Percentiles rank a stretch among this genome's conserved stretches.
phyloP scores from a whole-genome alignment of 2,888 invertebrate species.

The Philereme vetulata region DNA sequence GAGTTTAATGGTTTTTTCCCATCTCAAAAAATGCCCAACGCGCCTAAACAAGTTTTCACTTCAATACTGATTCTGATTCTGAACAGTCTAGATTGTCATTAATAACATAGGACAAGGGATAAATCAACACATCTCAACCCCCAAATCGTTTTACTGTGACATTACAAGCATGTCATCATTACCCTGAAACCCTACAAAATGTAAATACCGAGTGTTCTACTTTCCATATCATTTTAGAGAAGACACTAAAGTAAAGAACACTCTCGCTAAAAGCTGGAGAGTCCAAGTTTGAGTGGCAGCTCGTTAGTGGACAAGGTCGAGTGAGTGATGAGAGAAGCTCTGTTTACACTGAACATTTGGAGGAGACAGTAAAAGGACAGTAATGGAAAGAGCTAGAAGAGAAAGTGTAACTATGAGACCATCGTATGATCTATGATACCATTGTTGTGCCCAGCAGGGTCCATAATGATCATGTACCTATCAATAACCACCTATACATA shows the following conservation, averaged over 20 bases:
- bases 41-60: no score
- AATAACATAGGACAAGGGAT: constrained; percentile 1
- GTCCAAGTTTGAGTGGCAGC: constrained; percentile 38
- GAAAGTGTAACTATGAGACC: no score
- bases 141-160: constrained; percentile 10
- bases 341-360: constrained; percentile 18
- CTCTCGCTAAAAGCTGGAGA: constrained; percentile 37
- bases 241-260: constrained; percentile 32
- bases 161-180: constrained; percentile 1
- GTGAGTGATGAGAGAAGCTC: constrained; percentile 25
- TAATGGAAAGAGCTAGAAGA: background rate
- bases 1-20: no score
- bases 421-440: no score
- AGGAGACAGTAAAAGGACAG: constrained; percentile 1
- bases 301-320: constrained; percentile 48
- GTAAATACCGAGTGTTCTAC: constrained; percentile 12
- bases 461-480: no score
- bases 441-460: no score
- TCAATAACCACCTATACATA: no score
- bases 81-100: background rate
- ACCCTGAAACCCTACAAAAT: constrained; percentile 2
- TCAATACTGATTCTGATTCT: no score
- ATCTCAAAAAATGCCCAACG: no score
- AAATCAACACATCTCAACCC: background rate
- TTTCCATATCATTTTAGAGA: constrained; percentile 15